Percentiles rank a stretch among this genome's conserved stretches.
These are phyloP conservation scores for Danaus melanippus DNA, from an alignment of 1,140 invertebrate species.

Conservation along the genomic window DNA sequence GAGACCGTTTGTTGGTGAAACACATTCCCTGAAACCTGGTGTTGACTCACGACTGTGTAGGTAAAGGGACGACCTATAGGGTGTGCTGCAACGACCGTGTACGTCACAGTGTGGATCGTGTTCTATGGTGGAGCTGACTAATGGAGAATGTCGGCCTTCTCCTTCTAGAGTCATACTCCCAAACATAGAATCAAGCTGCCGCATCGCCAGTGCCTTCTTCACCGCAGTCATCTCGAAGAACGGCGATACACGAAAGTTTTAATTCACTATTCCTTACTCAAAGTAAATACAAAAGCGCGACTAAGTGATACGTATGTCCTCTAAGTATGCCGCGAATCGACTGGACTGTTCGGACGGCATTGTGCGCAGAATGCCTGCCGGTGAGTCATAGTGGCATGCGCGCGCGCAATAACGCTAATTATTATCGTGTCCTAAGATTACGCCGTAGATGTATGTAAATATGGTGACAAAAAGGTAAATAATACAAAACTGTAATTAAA, in stretches of 20 bases:
- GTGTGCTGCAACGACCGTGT: slow-evolving; percentile 76
- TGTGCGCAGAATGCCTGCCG: slow-evolving; percentile 54
- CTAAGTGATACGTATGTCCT: slow-evolving; percentile 60
- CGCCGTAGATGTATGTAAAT: slow-evolving; percentile 52
- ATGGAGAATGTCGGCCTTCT: slow-evolving; percentile 54
- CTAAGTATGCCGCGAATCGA: slow-evolving; percentile 63
- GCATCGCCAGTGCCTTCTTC: slow-evolving; percentile 77
- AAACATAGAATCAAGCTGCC: slow-evolving; percentile 80
- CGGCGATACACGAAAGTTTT: slow-evolving; percentile 22
- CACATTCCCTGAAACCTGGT: slow-evolving; percentile 73
- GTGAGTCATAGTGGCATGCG: slow-evolving; percentile 59
- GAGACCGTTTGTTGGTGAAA: slow-evolving; percentile 64
- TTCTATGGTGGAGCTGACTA: slow-evolving; percentile 72
- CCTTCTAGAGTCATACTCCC: slow-evolving; percentile 75
- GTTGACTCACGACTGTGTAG: slow-evolving; percentile 58
- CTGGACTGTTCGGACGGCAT: slow-evolving; percentile 61
- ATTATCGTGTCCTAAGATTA: slow-evolving; percentile 57
- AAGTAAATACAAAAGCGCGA: slow-evolving; percentile 26
- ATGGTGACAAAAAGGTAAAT: slow-evolving; percentile 60
- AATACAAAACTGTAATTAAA: slow-evolving; percentile 37
- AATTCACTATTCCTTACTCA: slow-evolving; percentile 28
- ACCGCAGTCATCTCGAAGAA: slow-evolving; percentile 64
- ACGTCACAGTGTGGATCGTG: slow-evolving; percentile 77
- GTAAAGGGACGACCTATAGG: slow-evolving; percentile 57
- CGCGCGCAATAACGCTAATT: slow-evolving; percentile 55